phyloP scores from a whole-genome alignment of 2,797 vertebrate genomes.

The Crenichthys baileyi region DNA sequence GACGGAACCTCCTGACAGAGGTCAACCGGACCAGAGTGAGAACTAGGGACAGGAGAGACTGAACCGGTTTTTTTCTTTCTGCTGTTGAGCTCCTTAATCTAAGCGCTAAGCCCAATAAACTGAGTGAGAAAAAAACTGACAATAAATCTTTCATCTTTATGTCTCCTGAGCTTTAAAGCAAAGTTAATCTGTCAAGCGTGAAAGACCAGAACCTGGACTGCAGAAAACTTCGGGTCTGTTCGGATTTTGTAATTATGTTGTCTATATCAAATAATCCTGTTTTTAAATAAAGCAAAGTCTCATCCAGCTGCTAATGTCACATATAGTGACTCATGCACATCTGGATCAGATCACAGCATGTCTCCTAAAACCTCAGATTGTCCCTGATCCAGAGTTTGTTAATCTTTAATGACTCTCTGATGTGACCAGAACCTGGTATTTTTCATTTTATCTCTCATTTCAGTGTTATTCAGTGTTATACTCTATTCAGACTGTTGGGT shows the following conservation, averaged over 20 bases:
- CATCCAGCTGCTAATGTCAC: constrained; percentile 37
- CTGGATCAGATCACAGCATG: not conserved
- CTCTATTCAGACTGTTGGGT: not conserved
- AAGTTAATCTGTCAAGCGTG: not conserved
- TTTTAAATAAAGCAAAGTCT: constrained; percentile 60
- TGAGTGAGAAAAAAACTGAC: constrained; percentile 30
- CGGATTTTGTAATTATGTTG: constrained; percentile 10
- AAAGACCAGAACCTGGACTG: not conserved
- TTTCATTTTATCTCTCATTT: not conserved
- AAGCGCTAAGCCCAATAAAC: constrained; percentile 13
- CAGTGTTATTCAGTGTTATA: not conserved
- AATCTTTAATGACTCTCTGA: not conserved
- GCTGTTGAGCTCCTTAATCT: constrained; percentile 22
- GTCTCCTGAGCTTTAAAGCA: not conserved
- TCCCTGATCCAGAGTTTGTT: too few relatives aligned
- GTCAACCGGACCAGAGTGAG: constrained; percentile 33
- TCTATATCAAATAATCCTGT: constrained; percentile 51
- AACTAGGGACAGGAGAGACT: constrained; percentile 28
- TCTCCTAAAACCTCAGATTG: not conserved
- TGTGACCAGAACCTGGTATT: not conserved
- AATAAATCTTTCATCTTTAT: not conserved
- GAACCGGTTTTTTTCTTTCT: not conserved
- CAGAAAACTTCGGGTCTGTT: not conserved
- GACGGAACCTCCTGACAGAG: constrained; percentile 46
- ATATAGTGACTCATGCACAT: constrained; percentile 24